Conservation (phyloP, 2,797 vertebrate species). For the Lophotriccus pileatus region DNA sequence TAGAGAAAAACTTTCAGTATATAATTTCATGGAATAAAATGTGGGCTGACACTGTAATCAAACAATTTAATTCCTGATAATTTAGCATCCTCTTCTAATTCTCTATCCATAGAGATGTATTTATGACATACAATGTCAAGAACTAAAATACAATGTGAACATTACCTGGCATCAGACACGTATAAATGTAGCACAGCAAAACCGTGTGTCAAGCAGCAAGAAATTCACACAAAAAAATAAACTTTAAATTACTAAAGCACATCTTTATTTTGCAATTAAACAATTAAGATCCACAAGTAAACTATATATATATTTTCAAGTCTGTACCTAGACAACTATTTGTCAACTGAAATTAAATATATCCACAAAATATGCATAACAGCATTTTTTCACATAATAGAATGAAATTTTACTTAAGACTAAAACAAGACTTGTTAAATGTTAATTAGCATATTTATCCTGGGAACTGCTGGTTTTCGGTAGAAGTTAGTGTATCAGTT, state of each 20-base stretch:
- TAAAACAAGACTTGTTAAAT: constrained; percentile 74
- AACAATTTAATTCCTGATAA: background rate
- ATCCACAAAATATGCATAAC: constrained; percentile 75
- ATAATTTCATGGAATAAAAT: background rate
- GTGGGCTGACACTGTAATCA: background rate
- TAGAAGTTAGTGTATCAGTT: constrained; percentile 61
- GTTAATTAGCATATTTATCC: constrained; percentile 68
- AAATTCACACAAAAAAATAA: background rate
- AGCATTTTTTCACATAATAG: constrained; percentile 72
- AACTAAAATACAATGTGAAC: background rate
- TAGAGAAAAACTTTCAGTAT: background rate
- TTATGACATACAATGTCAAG: background rate
- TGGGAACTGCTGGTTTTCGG: constrained; percentile 70
- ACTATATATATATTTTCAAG: constrained; percentile 73
- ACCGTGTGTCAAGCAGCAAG: background rate
- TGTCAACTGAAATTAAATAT: constrained; percentile 78
- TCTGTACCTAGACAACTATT: constrained; percentile 78
- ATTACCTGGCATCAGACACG: background rate
- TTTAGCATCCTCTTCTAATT: background rate
- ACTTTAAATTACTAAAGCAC: constrained; percentile 78
- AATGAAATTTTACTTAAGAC: constrained; percentile 71
- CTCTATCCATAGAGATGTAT: background rate
- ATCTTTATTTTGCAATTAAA: constrained; percentile 82
- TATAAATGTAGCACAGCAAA: background rate
- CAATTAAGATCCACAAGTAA: constrained; percentile 77